phyloP scores from a whole-genome alignment of 1,140 invertebrate genomes.

The Trinorchestia longiramus region DNA sequence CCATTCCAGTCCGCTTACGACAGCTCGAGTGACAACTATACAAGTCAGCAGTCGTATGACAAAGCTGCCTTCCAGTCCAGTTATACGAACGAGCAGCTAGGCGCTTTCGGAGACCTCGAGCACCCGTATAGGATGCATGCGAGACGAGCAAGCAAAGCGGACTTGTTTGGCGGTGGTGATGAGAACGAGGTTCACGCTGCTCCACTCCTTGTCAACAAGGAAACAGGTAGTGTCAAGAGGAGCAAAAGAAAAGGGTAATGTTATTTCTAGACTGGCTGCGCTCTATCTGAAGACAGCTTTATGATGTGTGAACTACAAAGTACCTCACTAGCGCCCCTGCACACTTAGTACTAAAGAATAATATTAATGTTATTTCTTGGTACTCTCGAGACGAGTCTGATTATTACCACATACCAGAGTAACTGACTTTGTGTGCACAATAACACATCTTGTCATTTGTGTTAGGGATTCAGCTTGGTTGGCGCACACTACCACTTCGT shows the following conservation, averaged over 20 bases:
- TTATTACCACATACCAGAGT: background rate
- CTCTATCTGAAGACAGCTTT: background rate
- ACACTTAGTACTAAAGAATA: background rate
- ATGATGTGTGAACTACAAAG: background rate
- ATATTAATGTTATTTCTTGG: background rate
- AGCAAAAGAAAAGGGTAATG: background rate
- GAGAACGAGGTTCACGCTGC: background rate
- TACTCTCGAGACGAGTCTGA: background rate
- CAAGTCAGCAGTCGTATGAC: background rate
- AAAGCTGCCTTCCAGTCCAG: background rate
- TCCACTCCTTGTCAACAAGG: background rate
- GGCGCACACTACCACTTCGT: background rate
- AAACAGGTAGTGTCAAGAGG: background rate
- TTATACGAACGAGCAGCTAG: background rate
- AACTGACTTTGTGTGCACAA: background rate
- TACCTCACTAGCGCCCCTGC: background rate
- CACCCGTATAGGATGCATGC: background rate
- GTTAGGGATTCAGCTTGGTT: background rate
- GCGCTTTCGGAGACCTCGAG: background rate
- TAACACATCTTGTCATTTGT: background rate
- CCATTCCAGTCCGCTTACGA: background rate
- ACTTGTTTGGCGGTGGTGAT: background rate
- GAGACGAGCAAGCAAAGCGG: background rate
- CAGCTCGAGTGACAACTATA: constrained; percentile 11
- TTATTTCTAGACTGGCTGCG: background rate